These are phyloP conservation scores for Marisa cornuarietis DNA, from an alignment of 1,140 invertebrate species.

Conservation along the genomic window DNA sequence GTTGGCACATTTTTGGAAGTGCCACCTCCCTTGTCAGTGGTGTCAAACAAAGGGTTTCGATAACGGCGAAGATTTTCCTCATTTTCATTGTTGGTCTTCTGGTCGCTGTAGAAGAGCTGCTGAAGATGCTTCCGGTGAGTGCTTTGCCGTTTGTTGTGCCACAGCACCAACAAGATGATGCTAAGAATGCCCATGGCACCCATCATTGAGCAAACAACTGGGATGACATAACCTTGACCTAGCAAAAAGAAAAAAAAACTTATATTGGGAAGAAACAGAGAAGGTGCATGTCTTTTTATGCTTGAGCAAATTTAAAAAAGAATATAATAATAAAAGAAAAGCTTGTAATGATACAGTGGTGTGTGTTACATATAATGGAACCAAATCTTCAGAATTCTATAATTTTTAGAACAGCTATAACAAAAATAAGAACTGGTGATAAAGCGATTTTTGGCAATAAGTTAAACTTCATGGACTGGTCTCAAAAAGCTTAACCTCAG, in stretches of 20 bases:
- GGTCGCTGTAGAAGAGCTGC: constrained; percentile 31
- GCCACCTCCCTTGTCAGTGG: constrained; percentile 37
- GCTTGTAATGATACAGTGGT: too few species aligned
- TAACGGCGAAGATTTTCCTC: constrained; percentile 79
- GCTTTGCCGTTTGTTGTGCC: constrained; percentile 41
- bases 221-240: constrained; percentile 59
- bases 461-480: too few species aligned
- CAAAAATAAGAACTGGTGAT: too few species aligned
- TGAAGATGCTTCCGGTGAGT: constrained; percentile 25
- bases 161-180: constrained; percentile 62
- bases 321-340: too few species aligned
- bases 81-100: constrained; percentile 82
- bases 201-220: constrained; percentile 69
- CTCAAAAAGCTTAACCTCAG: too few species aligned
- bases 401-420: too few species aligned
- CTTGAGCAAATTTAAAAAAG: too few species aligned
- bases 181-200: constrained; percentile 64
- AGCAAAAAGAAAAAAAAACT: constrained; percentile 23
- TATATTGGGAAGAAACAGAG: neutral
- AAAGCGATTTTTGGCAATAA: too few species aligned
- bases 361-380: too few species aligned
- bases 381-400: too few species aligned
- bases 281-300: neutral
- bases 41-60: constrained; percentile 58
- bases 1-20: constrained; percentile 32